Percentiles rank a stretch among this genome's conserved stretches.
Conservation (phyloP, 1,140 invertebrate genomes). For the Achatina immaculata region DNA sequence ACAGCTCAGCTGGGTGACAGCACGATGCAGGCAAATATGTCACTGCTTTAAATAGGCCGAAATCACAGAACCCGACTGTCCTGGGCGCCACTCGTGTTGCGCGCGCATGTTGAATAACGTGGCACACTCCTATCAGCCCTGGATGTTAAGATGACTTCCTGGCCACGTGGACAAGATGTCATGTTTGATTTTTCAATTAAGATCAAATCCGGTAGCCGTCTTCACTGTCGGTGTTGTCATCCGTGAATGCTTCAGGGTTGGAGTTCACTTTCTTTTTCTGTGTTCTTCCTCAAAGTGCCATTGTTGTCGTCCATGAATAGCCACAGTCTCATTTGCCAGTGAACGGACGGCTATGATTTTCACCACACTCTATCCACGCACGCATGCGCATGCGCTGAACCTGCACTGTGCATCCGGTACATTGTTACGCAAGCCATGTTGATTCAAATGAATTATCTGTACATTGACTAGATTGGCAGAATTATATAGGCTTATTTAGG, state of each 20-base stretch:
- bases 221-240: not conserved
- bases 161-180: conserved; percentile 20
- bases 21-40: not conserved
- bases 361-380: not conserved
- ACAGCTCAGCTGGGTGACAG: not conserved
- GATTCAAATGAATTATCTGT: no score
- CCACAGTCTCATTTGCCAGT: not conserved
- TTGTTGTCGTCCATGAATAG: not conserved
- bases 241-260: not conserved
- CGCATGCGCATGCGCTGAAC: not conserved
- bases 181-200: conserved; percentile 36
- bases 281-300: not conserved
- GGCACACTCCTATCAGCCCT: not conserved
- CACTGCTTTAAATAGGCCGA: not conserved
- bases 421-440: no score
- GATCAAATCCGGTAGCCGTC: not conserved
- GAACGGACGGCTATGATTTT: not conserved
- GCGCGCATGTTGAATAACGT: conserved; percentile 9
- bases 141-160: conserved; percentile 20
- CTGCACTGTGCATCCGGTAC: not conserved
- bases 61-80: not conserved
- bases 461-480: no score
- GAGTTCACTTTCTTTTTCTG: not conserved
- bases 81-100: not conserved
- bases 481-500: no score